Conservation (phyloP, 2,888 invertebrate genomes). For the Amorpha juglandis region DNA sequence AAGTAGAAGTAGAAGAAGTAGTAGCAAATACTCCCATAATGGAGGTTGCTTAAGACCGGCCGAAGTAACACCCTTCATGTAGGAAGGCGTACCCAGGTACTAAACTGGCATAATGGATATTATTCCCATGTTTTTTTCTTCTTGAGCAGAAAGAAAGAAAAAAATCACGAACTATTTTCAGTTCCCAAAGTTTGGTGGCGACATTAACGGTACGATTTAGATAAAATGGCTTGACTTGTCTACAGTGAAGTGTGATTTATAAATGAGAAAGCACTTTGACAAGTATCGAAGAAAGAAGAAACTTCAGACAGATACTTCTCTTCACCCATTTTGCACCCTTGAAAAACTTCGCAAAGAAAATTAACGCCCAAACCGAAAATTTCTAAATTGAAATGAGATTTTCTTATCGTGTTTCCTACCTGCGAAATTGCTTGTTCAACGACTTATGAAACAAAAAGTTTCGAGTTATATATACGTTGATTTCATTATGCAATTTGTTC, state of each 20-base stretch:
- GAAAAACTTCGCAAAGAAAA: conserved; percentile 29
- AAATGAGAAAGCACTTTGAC: not conserved
- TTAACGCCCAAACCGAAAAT: conserved; percentile 29
- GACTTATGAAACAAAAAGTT: conserved; percentile 27
- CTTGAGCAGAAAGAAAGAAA: too few relatives aligned
- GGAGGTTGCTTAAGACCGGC: too few relatives aligned
- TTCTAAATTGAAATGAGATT: conserved; percentile 34
- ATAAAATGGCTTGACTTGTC: conserved; percentile 5
- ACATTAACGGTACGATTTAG: not conserved
- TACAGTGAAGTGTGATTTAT: not conserved
- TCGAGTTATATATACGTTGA: conserved; percentile 19
- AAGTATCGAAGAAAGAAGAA: conserved; percentile 13
- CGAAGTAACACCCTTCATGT: too few relatives aligned
- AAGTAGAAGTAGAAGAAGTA: too few relatives aligned
- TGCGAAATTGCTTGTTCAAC: conserved; percentile 25
- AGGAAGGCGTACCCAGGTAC: too few relatives aligned
- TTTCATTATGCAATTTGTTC: conserved; percentile 22
- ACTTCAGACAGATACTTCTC: conserved; percentile 8
- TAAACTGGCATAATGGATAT: too few relatives aligned
- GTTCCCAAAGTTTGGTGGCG: not conserved
- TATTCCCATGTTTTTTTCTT: too few relatives aligned
- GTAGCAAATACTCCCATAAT: too few relatives aligned
- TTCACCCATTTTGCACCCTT: conserved; percentile 17
- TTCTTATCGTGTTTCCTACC: conserved; percentile 30
- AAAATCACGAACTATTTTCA: too few relatives aligned